Evolutionary conservation across 92 coral and sea anemone species (phyloP).

Genomic region (Nematostella vectensis): DNA sequence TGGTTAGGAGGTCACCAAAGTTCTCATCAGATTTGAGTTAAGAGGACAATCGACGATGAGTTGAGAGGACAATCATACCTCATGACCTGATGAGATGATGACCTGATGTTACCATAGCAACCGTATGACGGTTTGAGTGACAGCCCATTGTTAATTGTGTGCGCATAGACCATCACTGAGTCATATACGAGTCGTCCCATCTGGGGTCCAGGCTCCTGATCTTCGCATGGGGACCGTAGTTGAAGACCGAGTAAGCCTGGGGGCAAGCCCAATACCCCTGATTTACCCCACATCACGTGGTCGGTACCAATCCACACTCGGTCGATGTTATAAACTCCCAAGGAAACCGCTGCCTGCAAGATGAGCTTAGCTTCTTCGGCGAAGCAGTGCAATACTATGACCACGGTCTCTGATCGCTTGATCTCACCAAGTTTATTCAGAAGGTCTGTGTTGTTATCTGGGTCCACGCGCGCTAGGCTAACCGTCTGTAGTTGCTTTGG

Average conservation of each 20-base stretch:
- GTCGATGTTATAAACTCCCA: conserved; percentile 9
- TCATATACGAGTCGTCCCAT: conserved; percentile 7
- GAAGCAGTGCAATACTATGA: conserved; percentile 14
- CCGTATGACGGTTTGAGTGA: conserved; percentile 1
- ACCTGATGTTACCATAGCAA: conserved; percentile 10
- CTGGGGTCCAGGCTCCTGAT: background rate
- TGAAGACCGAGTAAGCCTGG: conserved; percentile 28
- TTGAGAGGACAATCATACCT: too few relatives aligned
- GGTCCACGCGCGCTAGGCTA: background rate
- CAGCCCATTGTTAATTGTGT: conserved; percentile 6
- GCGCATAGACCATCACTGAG: conserved; percentile 7
- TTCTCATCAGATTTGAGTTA: too few relatives aligned
- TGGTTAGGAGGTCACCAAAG: too few relatives aligned
- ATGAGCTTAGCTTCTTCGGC: conserved; percentile 5
- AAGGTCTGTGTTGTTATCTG: background rate
- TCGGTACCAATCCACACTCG: conserved; percentile 31
- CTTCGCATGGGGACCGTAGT: conserved; percentile 1
- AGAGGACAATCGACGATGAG: too few relatives aligned
- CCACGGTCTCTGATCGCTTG: conserved; percentile 5
- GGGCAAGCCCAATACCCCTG: conserved; percentile 15
- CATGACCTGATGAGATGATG: too few relatives aligned
- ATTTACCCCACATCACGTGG: conserved; percentile 4
- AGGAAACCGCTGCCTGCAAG: conserved; percentile 2
- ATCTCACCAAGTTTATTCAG: conserved; percentile 6
- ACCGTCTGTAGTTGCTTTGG: conserved; percentile 4